Evolutionary conservation across 2,113 vertebrate genomes (phyloP), one percentile per base, ranked within the genome.

Genomic region (Emydocephalus ijimae): DNA sequence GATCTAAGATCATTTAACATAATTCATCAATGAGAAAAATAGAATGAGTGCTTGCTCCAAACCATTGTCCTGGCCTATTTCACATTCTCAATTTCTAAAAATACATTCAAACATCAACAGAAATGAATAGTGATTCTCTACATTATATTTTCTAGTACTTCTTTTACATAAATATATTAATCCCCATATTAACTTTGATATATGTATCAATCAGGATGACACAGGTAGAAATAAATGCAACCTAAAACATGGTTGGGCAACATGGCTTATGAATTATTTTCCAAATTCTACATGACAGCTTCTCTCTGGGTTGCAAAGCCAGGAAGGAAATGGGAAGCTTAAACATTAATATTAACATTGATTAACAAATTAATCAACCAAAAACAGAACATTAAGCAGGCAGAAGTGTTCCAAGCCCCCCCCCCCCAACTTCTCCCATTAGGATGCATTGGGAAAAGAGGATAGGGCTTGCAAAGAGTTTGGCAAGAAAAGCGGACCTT

Each of bases 1-100:
- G n/a, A 56, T 91, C 0, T 69, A 24, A 23, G 24, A 92, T 91
- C 92, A 92, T 89, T 94, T 89, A 88, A 48, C 29, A 15, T 3
- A 89, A n/a, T 43, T 92, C 43, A 59, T 90, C n/a, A 61, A 7
- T 7, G 56, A 52, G 54, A 81, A 57, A 57, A 89, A 74, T n/a
- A 55, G n/a, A 52, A 18, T 14, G 20, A 86, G 3, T 57, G 56
- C 11, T 87, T 89, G 52, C 69, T 21, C n/a, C 64, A 10, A 55
- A 57, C 52, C 34, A 39, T 39, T 48, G 21, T 20, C 55, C 61
- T 12, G 74, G 11, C 34, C 56, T 64, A 21, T 39, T 34, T 85
- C 69, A 39, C 34, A 81, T 81, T 81, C 34, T 81, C 34, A 81
- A 81, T 81, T 81, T 81, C 69, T 39, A 14, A 81, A 81, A 81